A percentile compares a stretch with the other conserved stretches of the same genome.
Evolutionary conservation across 2,888 invertebrate species (phyloP).

Genomic region (Morpho deidamia): DNA sequence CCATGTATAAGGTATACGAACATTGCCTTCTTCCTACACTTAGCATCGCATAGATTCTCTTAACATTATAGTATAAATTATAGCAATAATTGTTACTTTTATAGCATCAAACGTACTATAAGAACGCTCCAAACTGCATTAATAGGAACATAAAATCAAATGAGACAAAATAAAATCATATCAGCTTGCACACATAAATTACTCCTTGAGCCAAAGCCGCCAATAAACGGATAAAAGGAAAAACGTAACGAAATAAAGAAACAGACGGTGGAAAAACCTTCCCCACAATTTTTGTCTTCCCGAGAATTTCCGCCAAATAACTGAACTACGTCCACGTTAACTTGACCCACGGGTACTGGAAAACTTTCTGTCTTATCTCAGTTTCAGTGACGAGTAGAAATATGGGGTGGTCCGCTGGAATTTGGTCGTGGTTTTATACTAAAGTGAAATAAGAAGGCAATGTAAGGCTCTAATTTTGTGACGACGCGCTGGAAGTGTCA

Average conservation of each 20-base stretch:
- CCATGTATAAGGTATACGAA: too few species aligned
- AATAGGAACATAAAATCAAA: constrained; percentile 19
- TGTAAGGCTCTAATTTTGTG: constrained; percentile 53
- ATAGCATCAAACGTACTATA: too few species aligned
- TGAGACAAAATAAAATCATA: constrained; percentile 29
- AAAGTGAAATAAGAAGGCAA: constrained; percentile 59
- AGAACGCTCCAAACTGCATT: not conserved
- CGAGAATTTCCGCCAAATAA: constrained; percentile 51
- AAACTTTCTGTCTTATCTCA: constrained; percentile 26
- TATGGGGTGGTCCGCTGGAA: constrained; percentile 32
- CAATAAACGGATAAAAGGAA: constrained; percentile 58
- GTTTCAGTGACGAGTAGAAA: constrained; percentile 25
- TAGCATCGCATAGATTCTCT: too few species aligned
- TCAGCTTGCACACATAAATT: constrained; percentile 52
- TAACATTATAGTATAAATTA: too few species aligned
- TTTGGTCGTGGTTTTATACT: constrained; percentile 41
- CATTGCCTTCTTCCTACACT: too few species aligned
- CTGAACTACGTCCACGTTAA: constrained; percentile 38
- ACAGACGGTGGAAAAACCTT: constrained; percentile 54
- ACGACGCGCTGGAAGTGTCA: constrained; percentile 42
- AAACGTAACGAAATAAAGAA: constrained; percentile 60
- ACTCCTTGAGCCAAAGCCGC: constrained; percentile 51
- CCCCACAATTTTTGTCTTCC: constrained; percentile 52
- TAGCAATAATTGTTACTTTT: too few species aligned
- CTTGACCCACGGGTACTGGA: constrained; percentile 33